phyloP scores from a whole-genome alignment of 2,113 vertebrate genomes.

The Lanius ludovicianus region DNA sequence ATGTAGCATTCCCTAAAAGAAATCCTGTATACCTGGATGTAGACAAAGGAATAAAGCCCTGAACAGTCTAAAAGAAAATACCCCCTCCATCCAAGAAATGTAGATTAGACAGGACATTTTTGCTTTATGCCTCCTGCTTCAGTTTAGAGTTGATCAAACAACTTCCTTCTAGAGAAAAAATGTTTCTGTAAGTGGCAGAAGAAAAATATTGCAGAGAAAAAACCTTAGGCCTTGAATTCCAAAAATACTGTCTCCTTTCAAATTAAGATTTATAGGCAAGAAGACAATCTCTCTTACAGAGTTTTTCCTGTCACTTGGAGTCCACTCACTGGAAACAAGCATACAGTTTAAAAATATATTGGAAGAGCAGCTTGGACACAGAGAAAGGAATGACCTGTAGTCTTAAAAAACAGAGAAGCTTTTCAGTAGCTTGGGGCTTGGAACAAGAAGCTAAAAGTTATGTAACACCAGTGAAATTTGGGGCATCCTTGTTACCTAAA shows the following conservation, averaged over 20 bases:
- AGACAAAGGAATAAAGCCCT: background rate
- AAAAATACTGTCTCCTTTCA: background rate
- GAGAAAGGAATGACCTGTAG: slow-evolving; percentile 17
- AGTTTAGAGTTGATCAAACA: background rate
- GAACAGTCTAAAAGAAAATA: background rate
- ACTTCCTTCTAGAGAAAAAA: background rate
- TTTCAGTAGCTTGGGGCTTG: slow-evolving; percentile 55
- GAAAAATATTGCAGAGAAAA: background rate
- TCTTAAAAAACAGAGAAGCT: slow-evolving; percentile 26
- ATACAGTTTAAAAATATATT: background rate
- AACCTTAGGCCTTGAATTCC: background rate
- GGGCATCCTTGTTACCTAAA: slow-evolving; percentile 10
- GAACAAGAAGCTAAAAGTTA: background rate
- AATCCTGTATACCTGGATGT: background rate
- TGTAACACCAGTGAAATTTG: slow-evolving; percentile 11
- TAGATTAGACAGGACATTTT: background rate
- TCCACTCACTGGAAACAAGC: slow-evolving; percentile 23
- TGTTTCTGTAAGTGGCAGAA: background rate
- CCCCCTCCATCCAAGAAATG: background rate
- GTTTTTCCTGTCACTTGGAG: slow-evolving; percentile 18
- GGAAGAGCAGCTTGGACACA: slow-evolving; percentile 12
- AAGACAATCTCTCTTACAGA: slow-evolving; percentile 35
- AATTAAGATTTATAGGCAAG: slow-evolving; percentile 34
- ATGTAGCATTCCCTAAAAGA: background rate
- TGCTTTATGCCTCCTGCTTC: background rate